Evolutionary conservation across 1,140 invertebrate genomes (phyloP), one percentile per base, ranked within the genome.

Genomic region (Anastrepha obliqua): DNA sequence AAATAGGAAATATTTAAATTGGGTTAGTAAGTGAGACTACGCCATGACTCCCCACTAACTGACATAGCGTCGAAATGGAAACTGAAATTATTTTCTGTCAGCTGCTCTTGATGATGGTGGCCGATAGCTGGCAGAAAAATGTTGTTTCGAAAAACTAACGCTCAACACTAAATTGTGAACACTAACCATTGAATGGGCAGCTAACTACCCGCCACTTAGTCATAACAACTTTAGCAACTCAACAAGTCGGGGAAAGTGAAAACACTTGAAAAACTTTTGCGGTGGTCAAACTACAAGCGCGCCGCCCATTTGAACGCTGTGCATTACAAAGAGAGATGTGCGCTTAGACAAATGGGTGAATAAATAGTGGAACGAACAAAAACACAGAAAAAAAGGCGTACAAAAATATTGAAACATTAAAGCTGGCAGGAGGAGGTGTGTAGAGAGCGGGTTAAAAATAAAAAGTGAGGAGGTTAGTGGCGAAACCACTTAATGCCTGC

Each of bases 261-360:
- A 81, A 81, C 74, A 81, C 74, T 81, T 81, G 74, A 81, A 81
- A 78, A 81, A 81, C 74, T 81, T 81, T 55, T 81, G 74, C 7
- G 74, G 47, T 29, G 74, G 74, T 81, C 74, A 51, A 81, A 81
- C 8, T 81, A 58, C 74, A 13, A 81, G 47, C 74, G 17, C 8
- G 17, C 51, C 7, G 7, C 74, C 39, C 44, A 51, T 0, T 0
- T 47, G n/a, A 20, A 15, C n/a, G 29, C n/a, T 29, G 15, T 39
- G 29, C 7, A 29, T 39, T 67, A 39, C 5, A 55, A 51, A 81
- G 20, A 81, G 74, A 8, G 47, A 44, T 81, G 17, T 81, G 74
- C 2, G n/a, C 6, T 58, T 81, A 17, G 74, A 81, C 44, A 81
- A 55, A 81, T 9, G 70, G 39, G 64, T 39, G 74, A 55, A 81